A percentile compares a stretch with the other conserved stretches of the same genome.
These are phyloP conservation scores for Carollia perspicillata DNA, from an alignment of 2,113 vertebrate species.

Conservation along the genomic window DNA sequence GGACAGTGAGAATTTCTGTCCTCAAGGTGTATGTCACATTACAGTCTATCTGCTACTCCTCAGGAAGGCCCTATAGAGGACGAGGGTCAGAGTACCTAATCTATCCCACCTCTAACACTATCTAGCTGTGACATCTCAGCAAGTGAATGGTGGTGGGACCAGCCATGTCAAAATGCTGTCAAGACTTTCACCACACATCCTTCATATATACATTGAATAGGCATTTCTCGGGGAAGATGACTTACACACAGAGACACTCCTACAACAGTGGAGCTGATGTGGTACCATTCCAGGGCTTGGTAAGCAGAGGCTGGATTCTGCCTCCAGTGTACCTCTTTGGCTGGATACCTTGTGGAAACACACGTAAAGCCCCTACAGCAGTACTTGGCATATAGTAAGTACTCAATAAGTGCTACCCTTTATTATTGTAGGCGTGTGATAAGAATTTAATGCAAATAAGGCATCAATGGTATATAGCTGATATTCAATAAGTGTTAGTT, in stretches of 20 bases:
- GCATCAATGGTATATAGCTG: not conserved
- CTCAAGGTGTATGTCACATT: not conserved
- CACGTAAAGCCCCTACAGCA: not conserved
- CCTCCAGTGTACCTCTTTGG: not conserved
- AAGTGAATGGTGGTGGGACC: not conserved
- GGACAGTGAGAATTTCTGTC: not conserved
- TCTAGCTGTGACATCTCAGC: not conserved
- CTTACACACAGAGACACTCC: not conserved
- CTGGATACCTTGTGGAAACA: not conserved
- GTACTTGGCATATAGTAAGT: not conserved
- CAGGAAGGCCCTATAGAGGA: not conserved
- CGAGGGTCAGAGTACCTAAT: not conserved
- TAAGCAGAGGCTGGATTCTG: not conserved
- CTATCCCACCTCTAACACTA: not conserved
- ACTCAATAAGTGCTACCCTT: not conserved
- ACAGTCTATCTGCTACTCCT: not conserved
- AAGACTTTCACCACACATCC: not conserved
- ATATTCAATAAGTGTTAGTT: not conserved
- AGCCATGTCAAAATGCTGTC: not conserved
- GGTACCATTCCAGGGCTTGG: not conserved
- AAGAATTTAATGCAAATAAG: not conserved
- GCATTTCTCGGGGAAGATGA: not conserved
- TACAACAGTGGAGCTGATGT: not conserved
- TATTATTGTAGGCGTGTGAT: not conserved
- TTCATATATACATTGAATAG: not conserved